These are phyloP conservation scores for Arvicanthis niloticus DNA, from an alignment of 2,113 vertebrate species.

Conservation along the genomic window DNA sequence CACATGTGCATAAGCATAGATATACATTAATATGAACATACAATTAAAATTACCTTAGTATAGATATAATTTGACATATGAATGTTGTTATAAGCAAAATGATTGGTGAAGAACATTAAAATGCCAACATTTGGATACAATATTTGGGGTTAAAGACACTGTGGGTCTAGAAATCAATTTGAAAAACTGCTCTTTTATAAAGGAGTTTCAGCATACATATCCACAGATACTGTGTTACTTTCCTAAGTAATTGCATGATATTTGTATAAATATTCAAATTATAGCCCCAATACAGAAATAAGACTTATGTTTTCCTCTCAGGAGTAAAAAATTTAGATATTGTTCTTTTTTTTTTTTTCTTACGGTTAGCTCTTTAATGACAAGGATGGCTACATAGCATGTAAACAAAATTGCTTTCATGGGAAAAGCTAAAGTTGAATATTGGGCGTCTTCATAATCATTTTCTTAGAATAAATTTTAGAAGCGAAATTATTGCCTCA, in stretches of 20 bases:
- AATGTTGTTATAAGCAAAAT: not conserved
- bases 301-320: not conserved
- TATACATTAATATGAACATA: not conserved
- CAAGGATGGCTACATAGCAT: not conserved
- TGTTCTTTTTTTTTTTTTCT: not conserved
- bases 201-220: not conserved
- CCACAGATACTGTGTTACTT: not conserved
- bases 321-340: not conserved
- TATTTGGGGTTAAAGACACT: slow-evolving; percentile 33
- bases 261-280: slow-evolving; percentile 35
- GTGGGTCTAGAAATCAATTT: not conserved
- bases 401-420: not conserved
- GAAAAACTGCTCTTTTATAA: not conserved
- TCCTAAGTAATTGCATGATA: not conserved
- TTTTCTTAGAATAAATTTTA: slow-evolving; percentile 58
- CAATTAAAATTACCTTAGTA: not conserved
- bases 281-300: not conserved
- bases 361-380: not conserved
- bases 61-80: not conserved
- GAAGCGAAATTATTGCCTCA: not conserved
- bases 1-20: not conserved
- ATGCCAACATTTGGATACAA: not conserved
- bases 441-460: not conserved
- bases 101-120: not conserved
- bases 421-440: slow-evolving; percentile 39